Percentiles rank a stretch among this genome's conserved stretches.
phyloP scores from a whole-genome alignment of 2,888 invertebrate species.

The Chelonus formosanus region DNA sequence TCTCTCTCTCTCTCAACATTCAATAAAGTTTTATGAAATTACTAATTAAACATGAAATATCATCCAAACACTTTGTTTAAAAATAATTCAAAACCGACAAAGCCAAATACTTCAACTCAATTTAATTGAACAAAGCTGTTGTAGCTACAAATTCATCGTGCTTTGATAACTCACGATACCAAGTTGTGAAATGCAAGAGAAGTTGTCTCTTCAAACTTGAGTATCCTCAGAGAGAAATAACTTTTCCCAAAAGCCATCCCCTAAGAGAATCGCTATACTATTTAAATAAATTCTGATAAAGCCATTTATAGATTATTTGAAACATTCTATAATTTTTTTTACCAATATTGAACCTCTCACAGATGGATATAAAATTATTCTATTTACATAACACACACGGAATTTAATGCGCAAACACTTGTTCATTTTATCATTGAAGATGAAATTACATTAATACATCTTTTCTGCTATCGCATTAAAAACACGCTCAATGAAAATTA shows the following conservation, averaged over 20 bases:
- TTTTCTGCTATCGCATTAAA: too few species aligned
- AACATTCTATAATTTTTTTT: conserved; percentile 1
- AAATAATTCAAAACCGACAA: not conserved
- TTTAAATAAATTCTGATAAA: conserved; percentile 16
- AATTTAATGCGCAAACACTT: too few species aligned
- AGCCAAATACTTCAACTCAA: conserved; percentile 22
- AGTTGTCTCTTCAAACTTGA: conserved; percentile 19
- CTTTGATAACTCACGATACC: conserved; percentile 33
- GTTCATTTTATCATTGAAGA: too few species aligned
- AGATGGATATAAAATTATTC: too few species aligned
- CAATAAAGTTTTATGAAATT: too few species aligned
- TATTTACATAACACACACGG: too few species aligned
- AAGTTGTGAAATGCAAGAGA: conserved; percentile 22
- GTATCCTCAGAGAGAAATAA: conserved; percentile 24
- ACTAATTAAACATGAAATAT: too few species aligned
- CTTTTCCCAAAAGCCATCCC: conserved; percentile 24
- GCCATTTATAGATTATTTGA: conserved; percentile 3
- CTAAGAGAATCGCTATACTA: conserved; percentile 5
- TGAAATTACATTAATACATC: too few species aligned
- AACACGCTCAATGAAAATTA: too few species aligned
- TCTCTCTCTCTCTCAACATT: too few species aligned
- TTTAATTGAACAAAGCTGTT: conserved; percentile 26
- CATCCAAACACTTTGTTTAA: too few species aligned
- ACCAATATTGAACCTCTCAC: too few species aligned
- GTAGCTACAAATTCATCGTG: conserved; percentile 17